Evolutionary conservation across 1,140 invertebrate species (phyloP).

Genomic region (Brachionus koreanus): DNA sequence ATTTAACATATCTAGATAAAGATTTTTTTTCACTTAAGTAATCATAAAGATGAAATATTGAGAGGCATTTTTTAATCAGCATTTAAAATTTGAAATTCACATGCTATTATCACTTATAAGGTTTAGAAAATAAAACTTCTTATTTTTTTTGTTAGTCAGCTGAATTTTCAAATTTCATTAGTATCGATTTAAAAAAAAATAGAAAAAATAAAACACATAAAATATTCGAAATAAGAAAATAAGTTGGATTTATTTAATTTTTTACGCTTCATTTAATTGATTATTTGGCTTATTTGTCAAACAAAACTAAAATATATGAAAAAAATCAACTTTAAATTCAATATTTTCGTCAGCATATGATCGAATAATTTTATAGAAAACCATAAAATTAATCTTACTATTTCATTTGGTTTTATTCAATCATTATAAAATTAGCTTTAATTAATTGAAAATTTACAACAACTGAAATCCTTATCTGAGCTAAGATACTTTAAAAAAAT

Average conservation of each 20-base stretch:
- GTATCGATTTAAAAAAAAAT: not conserved
- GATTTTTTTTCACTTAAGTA: not conserved
- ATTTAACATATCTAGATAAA: not conserved
- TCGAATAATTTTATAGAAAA: not conserved
- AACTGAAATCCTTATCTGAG: too few relatives aligned
- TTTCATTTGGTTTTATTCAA: not conserved
- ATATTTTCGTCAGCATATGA: not conserved
- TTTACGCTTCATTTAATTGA: not conserved
- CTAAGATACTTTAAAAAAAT: too few relatives aligned
- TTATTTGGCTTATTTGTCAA: not conserved
- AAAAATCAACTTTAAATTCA: not conserved
- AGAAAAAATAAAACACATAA: not conserved
- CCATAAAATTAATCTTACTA: not conserved
- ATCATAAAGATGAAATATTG: too few relatives aligned
- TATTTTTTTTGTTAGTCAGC: not conserved
- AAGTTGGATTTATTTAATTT: not conserved
- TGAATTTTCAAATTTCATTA: not conserved
- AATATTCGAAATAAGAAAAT: not conserved
- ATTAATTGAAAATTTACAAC: not conserved
- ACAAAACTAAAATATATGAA: not conserved
- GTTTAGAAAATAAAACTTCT: not conserved
- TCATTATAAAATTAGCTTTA: not conserved
- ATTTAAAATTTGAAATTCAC: too few relatives aligned
- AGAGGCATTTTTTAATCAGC: too few relatives aligned
- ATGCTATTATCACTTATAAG: not conserved